Percentiles rank a stretch among this genome's conserved stretches.
phyloP scores from a whole-genome alignment of 2,113 vertebrate genomes.

The Elaphurus davidianus region DNA sequence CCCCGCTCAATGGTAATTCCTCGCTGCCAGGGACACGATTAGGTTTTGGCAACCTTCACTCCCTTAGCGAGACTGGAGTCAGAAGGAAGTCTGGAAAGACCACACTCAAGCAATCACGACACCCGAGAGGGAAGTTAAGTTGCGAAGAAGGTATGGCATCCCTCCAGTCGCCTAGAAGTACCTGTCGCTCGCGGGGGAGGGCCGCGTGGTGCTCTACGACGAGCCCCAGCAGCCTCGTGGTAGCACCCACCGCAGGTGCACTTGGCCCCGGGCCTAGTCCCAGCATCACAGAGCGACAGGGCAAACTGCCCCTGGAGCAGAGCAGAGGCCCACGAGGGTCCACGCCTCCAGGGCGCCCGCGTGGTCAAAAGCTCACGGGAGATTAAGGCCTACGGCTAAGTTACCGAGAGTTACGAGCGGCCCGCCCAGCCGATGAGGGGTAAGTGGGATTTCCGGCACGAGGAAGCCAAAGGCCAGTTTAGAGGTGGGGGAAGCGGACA shows the following conservation, averaged over 20 bases:
- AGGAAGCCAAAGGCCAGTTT: not conserved
- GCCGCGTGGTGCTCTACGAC: conserved; percentile 38
- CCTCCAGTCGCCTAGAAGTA: conserved; percentile 40
- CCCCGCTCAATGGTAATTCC: not conserved
- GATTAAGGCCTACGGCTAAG: not conserved
- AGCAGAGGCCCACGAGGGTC: not conserved
- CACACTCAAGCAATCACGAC: not conserved
- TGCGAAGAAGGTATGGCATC: not conserved
- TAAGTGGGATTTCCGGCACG: not conserved
- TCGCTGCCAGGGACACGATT: not conserved
- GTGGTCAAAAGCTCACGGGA: not conserved
- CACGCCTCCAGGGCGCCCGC: conserved; percentile 8
- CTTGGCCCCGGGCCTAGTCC: not conserved
- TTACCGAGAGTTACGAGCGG: not conserved
- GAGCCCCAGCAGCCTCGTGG: not conserved
- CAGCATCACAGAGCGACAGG: not conserved
- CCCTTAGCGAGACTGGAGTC: not conserved
- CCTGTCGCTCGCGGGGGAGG: not conserved
- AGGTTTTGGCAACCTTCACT: not conserved
- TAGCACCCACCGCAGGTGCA: not conserved
- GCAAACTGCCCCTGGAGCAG: not conserved
- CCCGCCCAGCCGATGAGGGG: accelerated
- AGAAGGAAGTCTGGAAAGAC: not conserved
- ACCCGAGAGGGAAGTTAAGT: not conserved
- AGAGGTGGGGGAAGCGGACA: not conserved